phyloP scores from a whole-genome alignment of 2,888 invertebrate species.

The Tanypteryx hageni region DNA sequence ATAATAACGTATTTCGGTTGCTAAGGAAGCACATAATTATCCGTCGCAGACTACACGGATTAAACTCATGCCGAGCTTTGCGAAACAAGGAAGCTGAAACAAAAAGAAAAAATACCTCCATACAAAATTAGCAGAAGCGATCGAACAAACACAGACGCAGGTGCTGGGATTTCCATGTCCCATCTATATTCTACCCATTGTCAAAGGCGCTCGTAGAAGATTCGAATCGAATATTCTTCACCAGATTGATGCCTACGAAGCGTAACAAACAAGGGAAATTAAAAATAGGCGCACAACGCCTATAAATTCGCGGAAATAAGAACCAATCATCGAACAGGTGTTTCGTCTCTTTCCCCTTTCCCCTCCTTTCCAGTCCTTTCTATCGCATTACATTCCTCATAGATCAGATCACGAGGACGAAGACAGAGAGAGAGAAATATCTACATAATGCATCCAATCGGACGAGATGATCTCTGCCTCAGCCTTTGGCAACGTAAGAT shows the following conservation, averaged over 20 bases:
- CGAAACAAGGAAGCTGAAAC: slow-evolving; percentile 2
- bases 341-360: too few relatives aligned
- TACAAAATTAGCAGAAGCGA: neutral
- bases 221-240: neutral
- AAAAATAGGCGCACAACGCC: neutral
- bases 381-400: neutral
- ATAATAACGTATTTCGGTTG: too few relatives aligned
- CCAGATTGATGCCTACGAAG: neutral
- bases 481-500: neutral
- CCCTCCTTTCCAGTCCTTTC: neutral
- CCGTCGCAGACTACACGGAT: neutral
- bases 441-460: slow-evolving; percentile 21
- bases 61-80: neutral
- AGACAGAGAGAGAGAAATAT: too few relatives aligned
- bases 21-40: neutral
- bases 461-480: too few relatives aligned
- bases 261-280: neutral
- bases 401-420: neutral
- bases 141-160: neutral
- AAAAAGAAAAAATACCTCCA: neutral
- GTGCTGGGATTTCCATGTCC: neutral
- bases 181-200: neutral
- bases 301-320: neutral
- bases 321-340: neutral
- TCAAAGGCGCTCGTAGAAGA: neutral